phyloP scores from a whole-genome alignment of 2,888 invertebrate species.

The Heliconius charithonia region DNA sequence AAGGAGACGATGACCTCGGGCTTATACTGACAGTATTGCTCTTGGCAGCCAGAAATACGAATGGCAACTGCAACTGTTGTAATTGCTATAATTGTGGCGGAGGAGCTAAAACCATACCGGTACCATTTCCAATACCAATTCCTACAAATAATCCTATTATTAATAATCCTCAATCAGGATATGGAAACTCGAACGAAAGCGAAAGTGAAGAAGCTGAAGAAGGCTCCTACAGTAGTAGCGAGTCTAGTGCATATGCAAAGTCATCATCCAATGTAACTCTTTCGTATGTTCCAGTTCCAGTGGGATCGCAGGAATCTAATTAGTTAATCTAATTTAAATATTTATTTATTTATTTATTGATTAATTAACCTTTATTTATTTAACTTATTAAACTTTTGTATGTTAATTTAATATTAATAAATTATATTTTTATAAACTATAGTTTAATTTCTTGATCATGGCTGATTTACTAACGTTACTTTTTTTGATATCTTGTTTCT shows the following conservation, averaged over 20 bases:
- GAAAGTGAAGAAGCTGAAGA: constrained; percentile 19
- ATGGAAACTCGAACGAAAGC: constrained; percentile 41
- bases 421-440: neutral
- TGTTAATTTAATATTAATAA: neutral
- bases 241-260: neutral
- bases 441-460: neutral
- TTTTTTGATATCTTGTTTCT: neutral
- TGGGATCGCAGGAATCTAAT: neutral
- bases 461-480: neutral
- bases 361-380: constrained; percentile 10
- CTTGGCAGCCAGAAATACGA: constrained; percentile 58
- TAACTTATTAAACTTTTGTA: constrained; percentile 10
- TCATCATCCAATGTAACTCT: constrained; percentile 20
- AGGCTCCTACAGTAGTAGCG: neutral
- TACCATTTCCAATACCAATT: constrained; percentile 67
- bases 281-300: constrained; percentile 22
- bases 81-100: constrained; percentile 55
- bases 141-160: constrained; percentile 64
- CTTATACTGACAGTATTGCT: constrained; percentile 62
- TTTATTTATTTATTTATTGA: neutral
- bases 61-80: constrained; percentile 52
- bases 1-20: constrained; percentile 64
- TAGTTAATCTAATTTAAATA: neutral
- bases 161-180: constrained; percentile 37
- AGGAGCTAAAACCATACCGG: constrained; percentile 55